A percentile compares a stretch with the other conserved stretches of the same genome.
phyloP scores from a whole-genome alignment of 2,888 invertebrate species.

The Cryptocephalus moraei region DNA sequence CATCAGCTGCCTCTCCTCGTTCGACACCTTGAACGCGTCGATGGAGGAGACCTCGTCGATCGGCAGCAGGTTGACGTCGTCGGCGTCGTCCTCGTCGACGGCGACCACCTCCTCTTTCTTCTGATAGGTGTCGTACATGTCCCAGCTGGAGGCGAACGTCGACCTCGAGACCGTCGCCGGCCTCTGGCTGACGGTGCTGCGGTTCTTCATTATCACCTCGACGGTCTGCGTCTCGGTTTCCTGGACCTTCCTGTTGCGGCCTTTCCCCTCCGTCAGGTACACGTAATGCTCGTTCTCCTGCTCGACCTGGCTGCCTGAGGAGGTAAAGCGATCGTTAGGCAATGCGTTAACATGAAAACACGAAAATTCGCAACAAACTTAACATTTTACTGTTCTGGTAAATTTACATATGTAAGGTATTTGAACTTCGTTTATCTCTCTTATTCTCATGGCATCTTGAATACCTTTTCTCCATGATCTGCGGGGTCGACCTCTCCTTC shows the following conservation, averaged over 20 bases:
- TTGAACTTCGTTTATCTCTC: too few species aligned
- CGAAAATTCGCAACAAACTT: not conserved
- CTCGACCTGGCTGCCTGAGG: constrained; percentile 37
- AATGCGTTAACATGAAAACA: not conserved
- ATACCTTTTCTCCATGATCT: too few species aligned
- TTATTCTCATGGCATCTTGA: too few species aligned
- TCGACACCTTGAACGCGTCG: constrained; percentile 23
- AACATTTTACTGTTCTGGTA: too few species aligned
- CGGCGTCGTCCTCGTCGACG: constrained; percentile 18
- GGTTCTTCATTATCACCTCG: constrained; percentile 49
- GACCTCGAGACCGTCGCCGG: constrained; percentile 38
- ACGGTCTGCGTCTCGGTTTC: constrained; percentile 63
- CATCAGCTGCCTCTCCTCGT: constrained; percentile 31
- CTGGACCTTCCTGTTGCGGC: constrained; percentile 54
- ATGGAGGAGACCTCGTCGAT: constrained; percentile 17
- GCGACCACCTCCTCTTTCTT: constrained; percentile 17
- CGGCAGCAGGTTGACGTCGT: constrained; percentile 20
- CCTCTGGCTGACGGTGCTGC: constrained; percentile 44
- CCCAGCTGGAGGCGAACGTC: constrained; percentile 65
- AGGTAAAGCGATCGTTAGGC: not conserved
- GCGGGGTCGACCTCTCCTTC: too few species aligned
- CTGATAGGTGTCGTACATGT: constrained; percentile 64
- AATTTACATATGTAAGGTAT: too few species aligned
- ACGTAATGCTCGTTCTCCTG: constrained; percentile 57
- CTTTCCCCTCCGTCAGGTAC: constrained; percentile 56